Evolutionary conservation across 2,113 vertebrate genomes (phyloP).

Genomic region (Actenoides hombroni): DNA sequence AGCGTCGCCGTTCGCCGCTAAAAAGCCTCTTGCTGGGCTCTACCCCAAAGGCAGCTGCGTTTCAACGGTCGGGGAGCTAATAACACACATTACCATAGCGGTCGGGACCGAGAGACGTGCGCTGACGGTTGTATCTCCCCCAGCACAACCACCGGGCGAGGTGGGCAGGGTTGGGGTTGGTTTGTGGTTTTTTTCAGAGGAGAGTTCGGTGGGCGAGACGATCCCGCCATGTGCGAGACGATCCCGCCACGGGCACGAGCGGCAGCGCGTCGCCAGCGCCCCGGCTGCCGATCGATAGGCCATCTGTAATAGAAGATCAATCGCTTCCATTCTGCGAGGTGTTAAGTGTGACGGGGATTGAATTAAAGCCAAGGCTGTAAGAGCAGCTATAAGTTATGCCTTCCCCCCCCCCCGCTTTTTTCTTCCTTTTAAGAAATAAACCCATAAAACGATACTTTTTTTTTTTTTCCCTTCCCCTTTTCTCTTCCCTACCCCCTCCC

Average conservation of each 20-base stretch:
- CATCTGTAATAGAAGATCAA: conserved; percentile 57
- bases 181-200: background rate
- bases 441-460: conserved; percentile 57
- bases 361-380: conserved; percentile 49
- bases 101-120: background rate
- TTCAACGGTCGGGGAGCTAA: background rate
- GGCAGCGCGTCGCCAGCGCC: background rate
- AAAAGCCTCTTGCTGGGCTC: conserved; percentile 15
- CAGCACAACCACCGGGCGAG: background rate
- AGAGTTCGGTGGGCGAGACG: background rate
- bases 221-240: background rate
- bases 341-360: conserved; percentile 45
- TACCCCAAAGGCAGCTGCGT: background rate
- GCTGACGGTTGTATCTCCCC: background rate
- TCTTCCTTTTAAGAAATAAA: conserved; percentile 44
- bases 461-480: background rate
- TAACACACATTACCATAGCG: background rate
- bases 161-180: rapidly evolving
- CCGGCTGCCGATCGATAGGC: conserved; percentile 15
- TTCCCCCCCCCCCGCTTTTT: background rate
- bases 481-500: background rate
- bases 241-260: rapidly evolving
- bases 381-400: conserved; percentile 53
- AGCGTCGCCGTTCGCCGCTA: conserved; percentile 14
- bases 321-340: conserved; percentile 49